Evolutionary conservation across 2,113 vertebrate species (phyloP).

Genomic region (Corythoichthys intestinalis): DNA sequence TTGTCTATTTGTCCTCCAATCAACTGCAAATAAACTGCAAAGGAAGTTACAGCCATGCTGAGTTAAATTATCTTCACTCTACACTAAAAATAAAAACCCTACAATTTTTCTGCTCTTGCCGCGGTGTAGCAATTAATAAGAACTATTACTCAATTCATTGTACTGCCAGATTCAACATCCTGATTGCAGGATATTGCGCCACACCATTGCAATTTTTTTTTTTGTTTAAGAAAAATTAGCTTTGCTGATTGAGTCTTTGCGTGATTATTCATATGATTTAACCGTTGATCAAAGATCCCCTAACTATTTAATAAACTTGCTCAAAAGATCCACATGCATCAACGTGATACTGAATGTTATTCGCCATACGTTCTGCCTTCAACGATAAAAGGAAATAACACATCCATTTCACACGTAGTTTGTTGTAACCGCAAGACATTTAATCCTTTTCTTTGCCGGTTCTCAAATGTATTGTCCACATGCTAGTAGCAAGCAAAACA

Average conservation of each 20-base stretch:
- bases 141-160: background rate
- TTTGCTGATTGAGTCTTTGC: background rate
- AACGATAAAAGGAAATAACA: conserved; percentile 47
- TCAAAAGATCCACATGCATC: background rate
- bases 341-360: background rate
- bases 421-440: conserved; percentile 26
- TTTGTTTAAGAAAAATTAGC: background rate
- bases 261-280: background rate
- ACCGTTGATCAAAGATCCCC: background rate
- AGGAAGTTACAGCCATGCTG: background rate
- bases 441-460: conserved; percentile 10
- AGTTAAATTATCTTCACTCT: conserved; percentile 9
- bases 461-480: conserved; percentile 26
- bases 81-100: conserved; percentile 13
- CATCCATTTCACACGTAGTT: conserved; percentile 33
- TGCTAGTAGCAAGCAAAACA: conserved; percentile 56
- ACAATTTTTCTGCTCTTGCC: conserved; percentile 5
- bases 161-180: background rate
- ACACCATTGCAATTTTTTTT: background rate
- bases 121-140: background rate
- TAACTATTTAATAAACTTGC: conserved; percentile 5
- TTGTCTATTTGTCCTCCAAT: conserved; percentile 13
- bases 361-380: conserved; percentile 44
- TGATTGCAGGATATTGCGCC: conserved; percentile 4
- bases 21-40: conserved; percentile 2